Base-by-base conservation (phyloP, 1,140 invertebrate genomes). In the Drosophila bipectinata region DNA sequence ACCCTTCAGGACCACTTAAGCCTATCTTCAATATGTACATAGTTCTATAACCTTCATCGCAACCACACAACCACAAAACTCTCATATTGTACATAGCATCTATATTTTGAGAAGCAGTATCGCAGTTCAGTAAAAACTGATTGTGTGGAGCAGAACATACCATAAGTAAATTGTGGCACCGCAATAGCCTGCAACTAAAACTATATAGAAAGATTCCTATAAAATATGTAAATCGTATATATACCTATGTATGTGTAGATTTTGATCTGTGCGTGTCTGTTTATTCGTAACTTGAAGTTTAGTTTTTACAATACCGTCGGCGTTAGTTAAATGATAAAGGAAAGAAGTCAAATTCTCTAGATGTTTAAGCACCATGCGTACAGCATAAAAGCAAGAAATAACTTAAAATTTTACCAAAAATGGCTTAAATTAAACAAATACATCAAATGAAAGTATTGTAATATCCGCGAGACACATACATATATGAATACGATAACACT, bases 281-380 rank as follows among this genome's bases (percentile, higher is more conserved):
- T 37, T 37, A n/a, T 48, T 58, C 51, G 59, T 66, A 85, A 77
- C 68, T 88, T 75, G 71, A 81, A 82, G 78, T 78, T 88, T 78
- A 85, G 77, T 85, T 61, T 68, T 52, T 59, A 18, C 18, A 18
- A 18, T 18, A 76, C 7, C 26, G 37, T 71, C 56, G 51, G 57
- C 53, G 56, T 34, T 71, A 64, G 41, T 53, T 54, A 51, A 49
- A 55, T 63, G 72, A 53, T 76, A 66, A 81, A 75, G 83, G 52
- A 88, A 88, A 79, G 78, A 87, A 88, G 83, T 88, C 83, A 88
- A 88, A 88, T 88, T 88, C 79, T 77, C 54, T 88, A 88, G 84
- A 63, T 48, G 48, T 56, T 68, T 88, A 87, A 88, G 83, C 71
- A 76, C 53, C 18, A 34, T 49, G 14, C 21, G 21, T 21, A 21